These are phyloP conservation scores for Drosophila flavopinicola DNA, from an alignment of 2,888 invertebrate genomes.

Conservation along the genomic window DNA sequence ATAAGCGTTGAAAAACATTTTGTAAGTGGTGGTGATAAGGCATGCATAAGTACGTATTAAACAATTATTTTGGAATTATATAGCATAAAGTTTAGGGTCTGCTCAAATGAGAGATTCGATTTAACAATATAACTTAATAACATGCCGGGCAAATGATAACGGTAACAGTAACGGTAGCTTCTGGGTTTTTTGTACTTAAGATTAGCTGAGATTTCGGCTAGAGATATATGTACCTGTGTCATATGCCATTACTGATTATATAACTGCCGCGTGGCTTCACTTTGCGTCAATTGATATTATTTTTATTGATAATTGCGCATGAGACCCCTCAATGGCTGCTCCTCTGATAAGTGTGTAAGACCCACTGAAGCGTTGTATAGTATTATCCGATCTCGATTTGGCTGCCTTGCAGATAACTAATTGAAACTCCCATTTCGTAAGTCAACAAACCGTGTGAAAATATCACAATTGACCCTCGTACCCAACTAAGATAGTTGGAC, in stretches of 20 bases:
- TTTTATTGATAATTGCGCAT: slow-evolving; percentile 33
- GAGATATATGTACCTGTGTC: slow-evolving; percentile 38
- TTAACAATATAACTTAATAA: slow-evolving; percentile 35
- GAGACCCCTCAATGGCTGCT: slow-evolving; percentile 10
- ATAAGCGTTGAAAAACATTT: slow-evolving; percentile 28
- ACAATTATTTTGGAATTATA: slow-evolving; percentile 65
- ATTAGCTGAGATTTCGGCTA: slow-evolving; percentile 49
- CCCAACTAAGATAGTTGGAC: not conserved
- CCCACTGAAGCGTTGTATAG: slow-evolving; percentile 16
- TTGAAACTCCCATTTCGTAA: slow-evolving; percentile 6
- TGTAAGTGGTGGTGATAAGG: slow-evolving; percentile 40
- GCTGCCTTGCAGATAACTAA: not conserved
- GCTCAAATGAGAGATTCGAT: slow-evolving; percentile 41
- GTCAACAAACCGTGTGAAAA: slow-evolving; percentile 37
- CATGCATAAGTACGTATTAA: slow-evolving; percentile 52
- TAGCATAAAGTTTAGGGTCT: slow-evolving; percentile 25
- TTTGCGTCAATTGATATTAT: slow-evolving; percentile 47
- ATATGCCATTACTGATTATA: slow-evolving; percentile 32
- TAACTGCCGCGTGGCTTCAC: slow-evolving; percentile 1
- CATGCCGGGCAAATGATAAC: slow-evolving; percentile 10
- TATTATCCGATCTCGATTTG: slow-evolving; percentile 13
- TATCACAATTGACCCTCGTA: slow-evolving; percentile 10
- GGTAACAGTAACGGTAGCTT: not conserved
- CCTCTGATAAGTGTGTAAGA: slow-evolving; percentile 34
- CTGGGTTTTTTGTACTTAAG: slow-evolving; percentile 32